phyloP scores from a whole-genome alignment of 2,888 invertebrate genomes.

The Corbicula japonica region DNA sequence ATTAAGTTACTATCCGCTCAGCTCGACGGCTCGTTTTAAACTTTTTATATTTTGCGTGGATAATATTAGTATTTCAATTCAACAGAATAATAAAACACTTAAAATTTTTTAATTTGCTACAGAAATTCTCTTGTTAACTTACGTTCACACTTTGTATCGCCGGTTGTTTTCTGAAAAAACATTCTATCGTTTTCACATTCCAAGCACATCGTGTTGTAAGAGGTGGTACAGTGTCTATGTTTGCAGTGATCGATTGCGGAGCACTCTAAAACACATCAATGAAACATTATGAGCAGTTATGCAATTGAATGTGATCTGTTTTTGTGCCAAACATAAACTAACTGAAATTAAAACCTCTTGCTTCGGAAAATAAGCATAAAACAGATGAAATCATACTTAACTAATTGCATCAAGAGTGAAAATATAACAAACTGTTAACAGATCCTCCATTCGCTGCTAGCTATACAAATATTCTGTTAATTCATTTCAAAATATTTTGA shows the following conservation, averaged over 20 bases:
- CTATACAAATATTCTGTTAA: too few species aligned
- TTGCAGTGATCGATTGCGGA: constrained; percentile 8
- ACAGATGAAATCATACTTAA: neutral
- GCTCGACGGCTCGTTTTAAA: too few species aligned
- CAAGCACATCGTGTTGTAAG: constrained; percentile 7
- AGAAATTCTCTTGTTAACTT: neutral
- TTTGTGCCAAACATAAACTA: too few species aligned
- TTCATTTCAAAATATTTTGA: too few species aligned
- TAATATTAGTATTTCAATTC: too few species aligned
- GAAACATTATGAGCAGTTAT: neutral
- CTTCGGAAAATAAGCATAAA: too few species aligned
- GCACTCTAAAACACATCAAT: constrained; percentile 10
- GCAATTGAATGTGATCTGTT: too few species aligned
- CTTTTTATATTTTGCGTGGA: too few species aligned
- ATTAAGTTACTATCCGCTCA: too few species aligned
- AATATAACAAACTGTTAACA: neutral
- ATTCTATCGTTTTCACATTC: constrained; percentile 6
- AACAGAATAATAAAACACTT: too few species aligned
- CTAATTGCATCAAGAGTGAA: neutral
- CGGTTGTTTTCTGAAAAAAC: neutral
- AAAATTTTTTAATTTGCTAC: too few species aligned
- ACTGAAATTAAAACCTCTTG: neutral
- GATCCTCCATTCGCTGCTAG: too few species aligned
- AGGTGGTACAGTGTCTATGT: constrained; percentile 1
- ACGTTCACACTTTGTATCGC: constrained; percentile 22